A percentile compares a stretch with the other conserved stretches of the same genome.
Conservation (phyloP, 1,140 invertebrate species). For the Zaprionus ornatus region DNA sequence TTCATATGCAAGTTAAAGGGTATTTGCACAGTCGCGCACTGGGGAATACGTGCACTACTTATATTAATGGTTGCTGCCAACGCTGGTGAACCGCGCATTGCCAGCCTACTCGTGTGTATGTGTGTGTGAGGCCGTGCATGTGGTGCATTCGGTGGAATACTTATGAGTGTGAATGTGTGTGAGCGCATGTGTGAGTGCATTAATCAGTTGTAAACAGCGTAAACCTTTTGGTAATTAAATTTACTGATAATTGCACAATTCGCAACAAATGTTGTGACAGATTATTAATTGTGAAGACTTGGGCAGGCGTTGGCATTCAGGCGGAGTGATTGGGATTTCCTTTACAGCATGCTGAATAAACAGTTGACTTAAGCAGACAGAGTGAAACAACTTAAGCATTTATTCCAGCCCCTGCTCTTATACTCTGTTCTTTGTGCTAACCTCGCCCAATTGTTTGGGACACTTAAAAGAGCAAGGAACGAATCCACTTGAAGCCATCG, state of each 20-base stretch:
- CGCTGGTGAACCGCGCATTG: constrained; percentile 23
- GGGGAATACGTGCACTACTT: background rate
- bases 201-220: constrained; percentile 50
- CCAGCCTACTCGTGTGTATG: background rate
- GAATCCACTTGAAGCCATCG: constrained; percentile 15
- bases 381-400: background rate
- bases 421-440: background rate
- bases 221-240: constrained; percentile 50
- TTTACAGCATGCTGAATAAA: background rate
- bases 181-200: constrained; percentile 16
- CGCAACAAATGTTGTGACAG: constrained; percentile 32
- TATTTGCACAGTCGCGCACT: background rate
- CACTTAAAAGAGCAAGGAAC: constrained; percentile 15
- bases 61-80: constrained; percentile 13
- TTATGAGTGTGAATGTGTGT: background rate
- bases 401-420: background rate
- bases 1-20: background rate
- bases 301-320: background rate
- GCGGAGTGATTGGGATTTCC: background rate
- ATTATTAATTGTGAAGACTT: constrained; percentile 16
- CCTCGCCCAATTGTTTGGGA: background rate
- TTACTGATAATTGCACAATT: constrained; percentile 38
- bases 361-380: background rate
- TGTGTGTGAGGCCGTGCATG: background rate
- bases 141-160: background rate